Percentiles rank a stretch among this genome's conserved stretches.
Evolutionary conservation across 2,888 invertebrate species (phyloP).

Genomic region (Arenicola marina): DNA sequence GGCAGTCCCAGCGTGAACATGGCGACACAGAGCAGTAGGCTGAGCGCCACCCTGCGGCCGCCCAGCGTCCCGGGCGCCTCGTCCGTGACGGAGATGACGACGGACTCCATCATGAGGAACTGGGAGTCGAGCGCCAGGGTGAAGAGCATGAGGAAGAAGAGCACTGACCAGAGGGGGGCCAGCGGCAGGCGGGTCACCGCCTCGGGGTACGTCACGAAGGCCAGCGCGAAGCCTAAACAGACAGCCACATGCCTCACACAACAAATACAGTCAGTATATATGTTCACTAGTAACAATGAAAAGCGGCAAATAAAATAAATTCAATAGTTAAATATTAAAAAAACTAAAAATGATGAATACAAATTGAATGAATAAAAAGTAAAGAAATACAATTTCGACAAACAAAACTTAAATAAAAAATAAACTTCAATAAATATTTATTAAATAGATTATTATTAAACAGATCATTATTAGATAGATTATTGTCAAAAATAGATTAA

Average conservation of each 20-base stretch:
- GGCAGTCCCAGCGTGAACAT: conserved; percentile 75
- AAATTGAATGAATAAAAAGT: neutral
- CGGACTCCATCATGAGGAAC: conserved; percentile 24
- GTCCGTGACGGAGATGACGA: conserved; percentile 24
- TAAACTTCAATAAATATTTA: too few species aligned
- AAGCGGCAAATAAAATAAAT: too few species aligned
- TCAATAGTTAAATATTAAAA: neutral
- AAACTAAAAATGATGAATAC: neutral
- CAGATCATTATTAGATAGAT: too few species aligned
- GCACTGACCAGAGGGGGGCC: conserved; percentile 23
- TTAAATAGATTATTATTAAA: too few species aligned
- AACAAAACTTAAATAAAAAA: too few species aligned
- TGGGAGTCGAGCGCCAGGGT: conserved; percentile 27
- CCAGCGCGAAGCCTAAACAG: conserved; percentile 23
- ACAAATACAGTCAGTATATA: too few species aligned
- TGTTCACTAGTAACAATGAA: too few species aligned
- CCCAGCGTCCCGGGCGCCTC: conserved; percentile 14
- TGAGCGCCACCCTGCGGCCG: conserved; percentile 14
- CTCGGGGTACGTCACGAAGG: conserved; percentile 26
- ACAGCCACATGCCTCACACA: neutral
- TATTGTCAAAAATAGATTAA: too few species aligned
- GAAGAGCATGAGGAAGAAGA: conserved; percentile 30
- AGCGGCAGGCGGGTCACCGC: conserved; percentile 23
- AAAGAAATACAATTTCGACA: too few species aligned
- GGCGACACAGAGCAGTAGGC: conserved; percentile 69